Evolutionary conservation across 2,797 vertebrate genomes (phyloP).

Genomic region (Catamblyrhynchus diadema): DNA sequence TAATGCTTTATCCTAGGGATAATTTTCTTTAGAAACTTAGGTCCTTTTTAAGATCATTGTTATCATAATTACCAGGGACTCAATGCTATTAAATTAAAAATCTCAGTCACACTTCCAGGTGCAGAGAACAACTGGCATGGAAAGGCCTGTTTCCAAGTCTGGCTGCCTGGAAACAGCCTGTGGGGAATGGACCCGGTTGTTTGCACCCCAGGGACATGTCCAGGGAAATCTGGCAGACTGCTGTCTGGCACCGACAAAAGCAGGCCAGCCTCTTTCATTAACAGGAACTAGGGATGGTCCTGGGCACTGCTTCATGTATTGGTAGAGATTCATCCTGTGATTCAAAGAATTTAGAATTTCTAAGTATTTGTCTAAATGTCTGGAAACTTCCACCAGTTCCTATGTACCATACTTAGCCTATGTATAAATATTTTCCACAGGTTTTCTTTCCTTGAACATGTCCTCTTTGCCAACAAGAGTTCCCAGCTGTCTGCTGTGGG

Average conservation of each 20-base stretch:
- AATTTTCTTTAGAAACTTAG: neutral
- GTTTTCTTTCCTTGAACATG: neutral
- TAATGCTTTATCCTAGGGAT: neutral
- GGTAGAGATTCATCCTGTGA: neutral
- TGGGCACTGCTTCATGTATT: neutral
- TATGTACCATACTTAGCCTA: neutral
- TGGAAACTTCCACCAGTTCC: neutral
- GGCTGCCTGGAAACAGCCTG: neutral
- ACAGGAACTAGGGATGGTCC: neutral
- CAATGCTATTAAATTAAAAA: neutral
- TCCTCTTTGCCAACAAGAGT: neutral
- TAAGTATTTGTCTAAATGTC: neutral
- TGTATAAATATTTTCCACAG: neutral
- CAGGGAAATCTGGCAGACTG: neutral
- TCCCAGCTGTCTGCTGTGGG: neutral
- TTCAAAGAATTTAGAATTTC: neutral
- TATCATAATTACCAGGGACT: neutral
- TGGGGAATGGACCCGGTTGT: neutral
- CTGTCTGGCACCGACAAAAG: neutral
- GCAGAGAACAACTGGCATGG: neutral
- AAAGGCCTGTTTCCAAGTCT: neutral
- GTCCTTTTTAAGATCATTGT: neutral
- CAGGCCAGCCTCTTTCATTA: neutral
- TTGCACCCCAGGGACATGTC: neutral
- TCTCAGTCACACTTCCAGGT: neutral